phyloP scores from a whole-genome alignment of 2,797 vertebrate species.

The Pipistrellus nathusii region DNA sequence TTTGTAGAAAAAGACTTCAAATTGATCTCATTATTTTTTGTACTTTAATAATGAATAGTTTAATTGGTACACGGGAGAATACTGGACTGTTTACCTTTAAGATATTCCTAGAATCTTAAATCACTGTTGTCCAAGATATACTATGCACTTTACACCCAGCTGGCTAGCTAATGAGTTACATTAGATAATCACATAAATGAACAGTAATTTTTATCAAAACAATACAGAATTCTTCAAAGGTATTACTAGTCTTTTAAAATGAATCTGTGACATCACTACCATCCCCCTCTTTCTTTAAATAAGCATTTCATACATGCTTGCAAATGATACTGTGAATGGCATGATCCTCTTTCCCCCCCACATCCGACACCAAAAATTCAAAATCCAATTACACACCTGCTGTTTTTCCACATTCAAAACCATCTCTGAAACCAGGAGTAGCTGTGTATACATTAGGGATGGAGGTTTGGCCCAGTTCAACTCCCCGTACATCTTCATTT shows the following conservation, averaged over 20 bases:
- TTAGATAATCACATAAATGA: background rate
- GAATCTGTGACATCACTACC: background rate
- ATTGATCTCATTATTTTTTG: slow-evolving; percentile 5
- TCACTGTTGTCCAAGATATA: background rate
- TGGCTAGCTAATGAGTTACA: slow-evolving; percentile 32
- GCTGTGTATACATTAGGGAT: slow-evolving; percentile 28
- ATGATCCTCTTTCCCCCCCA: background rate
- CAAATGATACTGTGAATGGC: background rate
- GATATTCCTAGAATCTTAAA: slow-evolving; percentile 23
- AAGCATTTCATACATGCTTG: background rate
- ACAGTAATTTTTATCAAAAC: slow-evolving; percentile 61
- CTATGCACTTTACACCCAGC: background rate
- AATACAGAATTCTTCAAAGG: background rate
- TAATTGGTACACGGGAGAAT: background rate
- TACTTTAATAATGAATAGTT: slow-evolving; percentile 46
- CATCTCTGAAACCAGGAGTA: slow-evolving; percentile 37
- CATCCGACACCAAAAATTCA: background rate
- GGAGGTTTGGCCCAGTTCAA: slow-evolving; percentile 72
- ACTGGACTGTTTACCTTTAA: slow-evolving; percentile 9
- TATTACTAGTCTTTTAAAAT: background rate
- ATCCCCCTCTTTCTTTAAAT: slow-evolving; percentile 8
- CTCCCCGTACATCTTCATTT: slow-evolving; percentile 81
- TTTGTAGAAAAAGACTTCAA: background rate
- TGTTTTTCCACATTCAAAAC: slow-evolving; percentile 38
- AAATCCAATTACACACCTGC: background rate